phyloP scores from a whole-genome alignment of 2,888 invertebrate genomes.

The Parascotia fuliginaria region DNA sequence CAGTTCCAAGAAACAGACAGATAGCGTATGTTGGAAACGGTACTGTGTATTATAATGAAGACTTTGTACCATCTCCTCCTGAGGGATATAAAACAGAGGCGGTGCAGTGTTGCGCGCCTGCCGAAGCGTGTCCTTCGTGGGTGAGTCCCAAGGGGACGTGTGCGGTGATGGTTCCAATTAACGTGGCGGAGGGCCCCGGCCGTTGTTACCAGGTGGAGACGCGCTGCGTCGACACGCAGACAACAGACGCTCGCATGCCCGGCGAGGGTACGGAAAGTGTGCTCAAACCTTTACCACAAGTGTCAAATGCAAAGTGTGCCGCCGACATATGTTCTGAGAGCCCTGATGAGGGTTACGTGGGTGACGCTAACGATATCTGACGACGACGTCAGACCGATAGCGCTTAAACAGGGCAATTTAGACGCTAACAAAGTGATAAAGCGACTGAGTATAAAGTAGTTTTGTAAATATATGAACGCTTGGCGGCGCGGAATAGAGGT shows the following conservation, averaged over 20 bases:
- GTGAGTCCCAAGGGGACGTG: constrained; percentile 82
- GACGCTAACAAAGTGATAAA: constrained; percentile 81
- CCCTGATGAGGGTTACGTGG: constrained; percentile 95
- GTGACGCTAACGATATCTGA: constrained; percentile 91
- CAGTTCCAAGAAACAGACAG: constrained; percentile 84
- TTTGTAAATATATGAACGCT: constrained; percentile 60
- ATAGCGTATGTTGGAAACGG: constrained; percentile 81
- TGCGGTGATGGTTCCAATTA: constrained; percentile 81
- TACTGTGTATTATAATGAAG: constrained; percentile 81
- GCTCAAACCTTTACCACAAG: constrained; percentile 76
- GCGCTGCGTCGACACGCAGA: constrained; percentile 87
- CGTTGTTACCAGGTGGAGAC: constrained; percentile 84
- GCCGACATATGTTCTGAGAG: constrained; percentile 89
- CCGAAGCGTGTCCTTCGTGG: constrained; percentile 77
- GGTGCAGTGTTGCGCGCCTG: constrained; percentile 76
- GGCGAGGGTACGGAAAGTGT: constrained; percentile 71
- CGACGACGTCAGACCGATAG: constrained; percentile 80
- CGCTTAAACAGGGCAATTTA: constrained; percentile 76
- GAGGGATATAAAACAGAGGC: constrained; percentile 89
- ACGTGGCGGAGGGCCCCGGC: constrained; percentile 74
- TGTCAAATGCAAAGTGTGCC: constrained; percentile 79
- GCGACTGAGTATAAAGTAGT: constrained; percentile 82
- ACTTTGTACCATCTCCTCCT: constrained; percentile 89
- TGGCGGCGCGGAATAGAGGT: constrained; percentile 43
- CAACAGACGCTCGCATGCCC: constrained; percentile 79